These are phyloP conservation scores for Drosophila anomalata DNA, from an alignment of 2,888 invertebrate genomes.

Conservation along the genomic window DNA sequence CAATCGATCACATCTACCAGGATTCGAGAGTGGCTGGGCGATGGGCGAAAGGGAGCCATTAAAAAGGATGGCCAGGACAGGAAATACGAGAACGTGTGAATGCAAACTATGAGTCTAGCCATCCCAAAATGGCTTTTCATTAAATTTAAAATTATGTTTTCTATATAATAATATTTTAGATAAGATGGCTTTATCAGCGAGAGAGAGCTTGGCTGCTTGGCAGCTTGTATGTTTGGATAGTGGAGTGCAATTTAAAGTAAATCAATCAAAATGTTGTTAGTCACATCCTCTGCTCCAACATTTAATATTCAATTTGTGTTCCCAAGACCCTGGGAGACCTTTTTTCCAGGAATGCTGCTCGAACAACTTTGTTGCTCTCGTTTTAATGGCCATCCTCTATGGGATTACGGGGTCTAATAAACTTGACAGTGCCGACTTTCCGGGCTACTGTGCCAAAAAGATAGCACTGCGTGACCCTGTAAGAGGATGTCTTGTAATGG, in stretches of 20 bases:
- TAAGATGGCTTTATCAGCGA: slow-evolving; percentile 19
- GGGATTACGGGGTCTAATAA: slow-evolving; percentile 25
- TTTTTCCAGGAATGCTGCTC: neutral
- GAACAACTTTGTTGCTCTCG: slow-evolving; percentile 8
- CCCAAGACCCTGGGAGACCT: neutral
- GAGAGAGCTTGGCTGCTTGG: neutral
- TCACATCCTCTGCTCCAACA: slow-evolving; percentile 2
- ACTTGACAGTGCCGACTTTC: slow-evolving; percentile 21
- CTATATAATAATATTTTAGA: slow-evolving; percentile 9
- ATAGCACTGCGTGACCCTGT: slow-evolving; percentile 45
- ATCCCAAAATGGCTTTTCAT: neutral
- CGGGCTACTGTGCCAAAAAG: slow-evolving; percentile 11
- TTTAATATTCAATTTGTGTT: slow-evolving; percentile 35
- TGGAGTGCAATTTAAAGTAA: slow-evolving; percentile 11
- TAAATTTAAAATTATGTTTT: neutral
- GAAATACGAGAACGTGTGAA: slow-evolving; percentile 45
- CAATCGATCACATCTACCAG: slow-evolving; percentile 64
- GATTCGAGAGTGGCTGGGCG: slow-evolving; percentile 6
- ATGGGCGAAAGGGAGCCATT: slow-evolving; percentile 7
- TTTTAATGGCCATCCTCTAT: slow-evolving; percentile 1
- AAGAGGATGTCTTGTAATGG: slow-evolving; percentile 49
- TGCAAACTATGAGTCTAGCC: slow-evolving; percentile 19
- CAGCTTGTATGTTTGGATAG: neutral
- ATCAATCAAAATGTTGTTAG: slow-evolving; percentile 25
- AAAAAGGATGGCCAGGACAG: slow-evolving; percentile 23